A percentile compares a stretch with the other conserved stretches of the same genome.
These are phyloP conservation scores for Piscicola geometra DNA, from an alignment of 2,888 invertebrate genomes.

Conservation along the genomic window DNA sequence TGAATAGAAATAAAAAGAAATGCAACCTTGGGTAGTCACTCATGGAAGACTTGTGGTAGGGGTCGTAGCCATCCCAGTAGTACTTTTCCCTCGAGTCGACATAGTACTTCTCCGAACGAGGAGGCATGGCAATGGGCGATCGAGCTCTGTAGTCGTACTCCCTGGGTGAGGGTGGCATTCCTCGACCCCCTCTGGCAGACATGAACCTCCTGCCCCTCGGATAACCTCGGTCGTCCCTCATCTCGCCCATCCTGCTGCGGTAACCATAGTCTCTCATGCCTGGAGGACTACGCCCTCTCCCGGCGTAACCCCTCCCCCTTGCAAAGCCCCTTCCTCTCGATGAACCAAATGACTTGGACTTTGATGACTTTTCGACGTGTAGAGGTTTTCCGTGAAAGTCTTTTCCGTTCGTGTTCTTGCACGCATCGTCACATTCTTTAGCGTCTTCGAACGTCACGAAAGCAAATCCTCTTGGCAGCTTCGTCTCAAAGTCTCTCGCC, in stretches of 20 bases:
- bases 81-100: constrained; percentile 13
- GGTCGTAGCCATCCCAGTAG: constrained; percentile 24
- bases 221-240: constrained; percentile 27
- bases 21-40: constrained; percentile 26
- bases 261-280: constrained; percentile 23
- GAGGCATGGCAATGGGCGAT: background rate
- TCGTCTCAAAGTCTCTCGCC: constrained; percentile 30
- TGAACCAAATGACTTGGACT: constrained; percentile 16
- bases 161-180: constrained; percentile 6
- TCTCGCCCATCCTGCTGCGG: background rate
- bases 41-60: constrained; percentile 12
- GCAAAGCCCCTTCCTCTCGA: constrained; percentile 13
- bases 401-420: constrained; percentile 30
- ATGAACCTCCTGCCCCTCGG: constrained; percentile 6
- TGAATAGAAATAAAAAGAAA: background rate
- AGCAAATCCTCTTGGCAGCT: constrained; percentile 30
- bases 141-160: constrained; percentile 29
- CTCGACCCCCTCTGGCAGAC: constrained; percentile 18
- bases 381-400: constrained; percentile 29
- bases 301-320: constrained; percentile 23
- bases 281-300: constrained; percentile 25
- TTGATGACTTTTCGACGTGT: constrained; percentile 31
- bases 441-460: constrained; percentile 29
- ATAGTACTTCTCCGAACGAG: constrained; percentile 30
- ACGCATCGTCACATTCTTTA: constrained; percentile 32